Percentiles rank a stretch among this genome's conserved stretches.
Conservation (phyloP, 2,113 vertebrate genomes). For the Salvelinus sp. region DNA sequence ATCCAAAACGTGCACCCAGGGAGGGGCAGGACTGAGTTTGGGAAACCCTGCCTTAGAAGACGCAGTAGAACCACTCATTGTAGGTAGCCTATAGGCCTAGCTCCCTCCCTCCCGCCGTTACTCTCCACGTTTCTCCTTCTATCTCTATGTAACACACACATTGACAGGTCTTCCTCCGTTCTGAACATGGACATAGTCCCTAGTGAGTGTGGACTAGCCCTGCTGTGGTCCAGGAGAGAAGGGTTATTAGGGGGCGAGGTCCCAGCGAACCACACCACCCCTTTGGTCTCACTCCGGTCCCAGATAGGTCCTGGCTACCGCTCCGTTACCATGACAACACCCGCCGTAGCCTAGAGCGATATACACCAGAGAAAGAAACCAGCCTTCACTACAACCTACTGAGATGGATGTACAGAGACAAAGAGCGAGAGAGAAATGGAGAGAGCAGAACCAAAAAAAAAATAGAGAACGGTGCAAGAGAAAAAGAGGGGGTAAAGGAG, state of each 20-base stretch:
- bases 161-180: no score
- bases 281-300: no score
- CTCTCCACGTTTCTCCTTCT: neutral
- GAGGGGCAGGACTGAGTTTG: no score
- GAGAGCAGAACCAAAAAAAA: neutral
- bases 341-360: slow-evolving; percentile 62
- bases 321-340: slow-evolving; percentile 76
- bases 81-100: neutral
- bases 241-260: slow-evolving; percentile 48
- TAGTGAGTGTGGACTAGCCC: no score
- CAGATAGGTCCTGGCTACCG: slow-evolving; percentile 10
- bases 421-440: neutral
- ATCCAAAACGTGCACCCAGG: no score
- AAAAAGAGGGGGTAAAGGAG: neutral
- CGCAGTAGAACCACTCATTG: no score
- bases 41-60: no score
- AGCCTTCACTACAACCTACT: slow-evolving; percentile 13
- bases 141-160: slow-evolving; percentile 6
- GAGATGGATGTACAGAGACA: neutral
- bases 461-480: neutral
- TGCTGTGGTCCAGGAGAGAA: slow-evolving; percentile 11
- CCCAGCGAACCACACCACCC: neutral
- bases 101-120: neutral
- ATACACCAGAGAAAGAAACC: slow-evolving; percentile 40
- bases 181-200: no score